Evolutionary conservation across 2,888 invertebrate genomes (phyloP), one percentile per base, ranked within the genome.

Genomic region (Clistopyga incitator): DNA sequence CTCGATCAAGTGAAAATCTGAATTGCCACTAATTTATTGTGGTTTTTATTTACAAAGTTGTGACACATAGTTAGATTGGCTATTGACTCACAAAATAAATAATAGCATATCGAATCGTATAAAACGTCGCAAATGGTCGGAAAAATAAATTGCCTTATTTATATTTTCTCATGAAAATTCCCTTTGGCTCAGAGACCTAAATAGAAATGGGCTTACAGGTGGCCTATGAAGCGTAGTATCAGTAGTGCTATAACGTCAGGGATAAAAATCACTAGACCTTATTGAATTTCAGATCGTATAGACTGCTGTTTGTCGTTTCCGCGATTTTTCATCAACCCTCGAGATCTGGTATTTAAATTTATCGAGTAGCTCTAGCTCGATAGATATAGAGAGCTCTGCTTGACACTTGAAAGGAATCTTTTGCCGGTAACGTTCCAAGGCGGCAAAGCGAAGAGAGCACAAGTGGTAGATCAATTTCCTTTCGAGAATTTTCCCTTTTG

Each of bases 331-430:
- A 84, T 84, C 84, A 84, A 84, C 84, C 78, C 84, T 84, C 84
- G 81, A 84, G 84, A 84, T 84, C 84, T 84, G 84, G 84, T 84
- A 84, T 84, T 84, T 84, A 84, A 84, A 84, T 84, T 84, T 75
- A 74, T 84, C 78, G 78, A 61, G 56, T 78, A 78, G 25, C 64
- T 81, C 25, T 45, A 59, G 68, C 45, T n/a, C 34, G 75, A 34
- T 50, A 75, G 72, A 50, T 50, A 75, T 75, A 52, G 20, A 64
- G 75, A 38, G 20, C 38, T 47, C 23, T 20, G 75, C 47, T 81
- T 56, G 84, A 81, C 81, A 75, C 84, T 84, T 78, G 74, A 75
- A 78, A 75, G 71, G 84, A 81, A 81, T 81, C 75, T 75, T 81
- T 78, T 78, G 47, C 59, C 83, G 42, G 61, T 77, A 67, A 42